Evolutionary conservation across 2,113 vertebrate species (phyloP).

Genomic region (Gymnogyps californianus): DNA sequence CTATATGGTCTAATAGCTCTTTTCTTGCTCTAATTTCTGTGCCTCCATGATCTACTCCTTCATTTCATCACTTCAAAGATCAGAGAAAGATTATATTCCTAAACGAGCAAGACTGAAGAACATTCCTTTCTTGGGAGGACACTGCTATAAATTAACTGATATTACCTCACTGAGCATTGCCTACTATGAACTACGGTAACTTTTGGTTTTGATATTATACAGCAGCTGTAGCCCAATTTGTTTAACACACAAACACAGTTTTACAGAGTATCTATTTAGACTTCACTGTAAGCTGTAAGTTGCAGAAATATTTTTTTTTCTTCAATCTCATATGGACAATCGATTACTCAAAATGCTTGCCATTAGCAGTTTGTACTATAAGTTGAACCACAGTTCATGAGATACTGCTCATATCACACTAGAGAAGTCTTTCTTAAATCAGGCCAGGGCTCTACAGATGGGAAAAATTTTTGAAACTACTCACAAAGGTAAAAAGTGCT

Average conservation of each 20-base stretch:
- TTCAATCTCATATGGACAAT: neutral
- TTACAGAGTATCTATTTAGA: neutral
- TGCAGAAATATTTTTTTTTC: neutral
- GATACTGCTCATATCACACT: neutral
- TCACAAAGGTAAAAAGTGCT: neutral
- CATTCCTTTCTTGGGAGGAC: neutral
- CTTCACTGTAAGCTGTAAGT: neutral
- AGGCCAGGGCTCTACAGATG: neutral
- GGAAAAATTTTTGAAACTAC: neutral
- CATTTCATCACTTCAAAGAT: neutral
- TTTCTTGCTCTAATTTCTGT: constrained; percentile 11
- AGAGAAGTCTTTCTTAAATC: neutral
- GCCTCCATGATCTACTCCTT: neutral
- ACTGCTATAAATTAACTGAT: neutral
- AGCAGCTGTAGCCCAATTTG: neutral
- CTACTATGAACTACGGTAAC: neutral
- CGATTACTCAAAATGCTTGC: neutral
- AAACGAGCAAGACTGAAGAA: neutral
- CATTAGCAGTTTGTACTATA: neutral
- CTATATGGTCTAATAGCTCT: neutral
- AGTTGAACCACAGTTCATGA: neutral
- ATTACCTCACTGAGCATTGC: neutral
- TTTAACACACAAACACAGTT: neutral
- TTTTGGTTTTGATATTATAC: neutral
- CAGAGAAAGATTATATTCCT: neutral